Conservation (phyloP, 2,797 vertebrate species). For the Molossus alvarezi region DNA sequence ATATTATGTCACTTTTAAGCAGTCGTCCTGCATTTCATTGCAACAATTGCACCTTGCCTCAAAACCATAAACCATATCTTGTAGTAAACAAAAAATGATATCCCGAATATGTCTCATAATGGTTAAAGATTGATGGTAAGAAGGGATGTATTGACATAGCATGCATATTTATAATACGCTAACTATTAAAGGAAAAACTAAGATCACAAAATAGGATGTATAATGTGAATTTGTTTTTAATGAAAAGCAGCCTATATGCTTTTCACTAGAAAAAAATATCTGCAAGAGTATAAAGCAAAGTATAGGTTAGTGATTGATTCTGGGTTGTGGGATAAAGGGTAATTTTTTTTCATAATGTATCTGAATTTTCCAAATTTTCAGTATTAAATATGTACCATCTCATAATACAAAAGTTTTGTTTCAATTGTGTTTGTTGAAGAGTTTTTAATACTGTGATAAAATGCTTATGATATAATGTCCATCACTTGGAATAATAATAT, state of each 20-base stretch:
- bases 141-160: neutral
- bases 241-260: neutral
- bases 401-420: neutral
- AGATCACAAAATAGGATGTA: neutral
- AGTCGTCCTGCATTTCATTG: neutral
- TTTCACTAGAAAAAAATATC: slow-evolving; percentile 57
- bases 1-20: neutral
- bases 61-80: slow-evolving; percentile 37
- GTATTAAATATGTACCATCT: neutral
- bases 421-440: neutral
- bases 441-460: slow-evolving; percentile 15
- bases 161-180: neutral
- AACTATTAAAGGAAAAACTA: neutral
- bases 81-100: neutral
- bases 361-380: neutral
- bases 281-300: neutral
- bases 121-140: neutral
- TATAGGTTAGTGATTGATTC: neutral
- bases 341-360: neutral
- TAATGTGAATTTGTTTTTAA: neutral
- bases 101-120: neutral
- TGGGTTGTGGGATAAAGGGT: neutral
- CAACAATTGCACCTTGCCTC: neutral
- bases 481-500: neutral
- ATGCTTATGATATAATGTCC: slow-evolving; percentile 14